Conservation (phyloP, 1,140 invertebrate species). For the Acromyrmex heyeri region DNA sequence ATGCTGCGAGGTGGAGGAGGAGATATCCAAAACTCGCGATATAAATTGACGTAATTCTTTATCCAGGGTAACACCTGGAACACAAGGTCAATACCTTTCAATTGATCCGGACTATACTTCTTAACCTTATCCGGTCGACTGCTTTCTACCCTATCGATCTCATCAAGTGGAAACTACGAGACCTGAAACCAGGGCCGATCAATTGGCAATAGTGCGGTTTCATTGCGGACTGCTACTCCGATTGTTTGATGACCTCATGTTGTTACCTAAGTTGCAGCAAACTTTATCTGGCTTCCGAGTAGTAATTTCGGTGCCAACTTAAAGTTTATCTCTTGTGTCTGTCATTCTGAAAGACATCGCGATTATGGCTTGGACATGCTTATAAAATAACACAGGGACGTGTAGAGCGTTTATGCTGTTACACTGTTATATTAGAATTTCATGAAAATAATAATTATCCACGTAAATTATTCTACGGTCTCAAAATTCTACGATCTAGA, state of each 20-base stretch:
- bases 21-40: not conserved
- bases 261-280: constrained; percentile 81
- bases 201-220: constrained; percentile 83
- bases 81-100: constrained; percentile 32
- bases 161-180: constrained; percentile 76
- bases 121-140: constrained; percentile 33
- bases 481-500: no score
- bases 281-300: constrained; percentile 79
- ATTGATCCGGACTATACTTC: constrained; percentile 32
- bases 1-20: not conserved
- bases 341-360: constrained; percentile 26
- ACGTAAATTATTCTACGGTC: no score
- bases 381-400: not conserved
- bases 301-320: constrained; percentile 72
- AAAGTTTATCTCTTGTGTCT: constrained; percentile 69
- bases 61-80: constrained; percentile 31
- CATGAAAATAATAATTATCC: not conserved
- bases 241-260: constrained; percentile 83
- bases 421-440: not conserved
- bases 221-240: constrained; percentile 80
- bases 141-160: constrained; percentile 72
- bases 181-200: constrained; percentile 74
- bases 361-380: not conserved
- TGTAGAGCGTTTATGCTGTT: not conserved
- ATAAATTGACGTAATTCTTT: constrained; percentile 63